These are phyloP conservation scores for Drosophila mauritiana DNA, from an alignment of 1,140 invertebrate genomes.

Conservation along the genomic window DNA sequence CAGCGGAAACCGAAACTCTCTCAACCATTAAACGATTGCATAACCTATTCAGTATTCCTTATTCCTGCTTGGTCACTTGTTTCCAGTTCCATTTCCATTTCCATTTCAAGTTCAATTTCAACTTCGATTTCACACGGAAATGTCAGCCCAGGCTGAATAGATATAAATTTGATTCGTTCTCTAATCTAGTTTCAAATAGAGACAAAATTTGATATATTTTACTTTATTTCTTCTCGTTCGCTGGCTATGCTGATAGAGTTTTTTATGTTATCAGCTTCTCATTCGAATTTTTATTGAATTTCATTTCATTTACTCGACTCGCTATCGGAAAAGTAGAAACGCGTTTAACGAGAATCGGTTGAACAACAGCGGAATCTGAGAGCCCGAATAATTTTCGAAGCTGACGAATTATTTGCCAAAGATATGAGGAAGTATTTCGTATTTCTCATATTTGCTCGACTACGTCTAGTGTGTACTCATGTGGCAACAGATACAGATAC, in stretches of 20 bases:
- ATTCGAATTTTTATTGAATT: slow-evolving; percentile 1
- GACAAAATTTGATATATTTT: background rate
- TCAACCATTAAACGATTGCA: slow-evolving; percentile 36
- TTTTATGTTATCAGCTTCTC: background rate
- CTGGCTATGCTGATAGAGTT: slow-evolving; percentile 1
- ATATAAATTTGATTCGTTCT: slow-evolving; percentile 25
- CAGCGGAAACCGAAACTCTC: slow-evolving; percentile 36
- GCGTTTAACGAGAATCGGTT: slow-evolving; percentile 22
- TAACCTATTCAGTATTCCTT: slow-evolving; percentile 24
- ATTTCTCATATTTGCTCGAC: slow-evolving; percentile 29
- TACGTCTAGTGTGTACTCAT: slow-evolving; percentile 8
- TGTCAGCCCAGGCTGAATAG: slow-evolving; percentile 19
- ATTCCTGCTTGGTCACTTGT: slow-evolving; percentile 15
- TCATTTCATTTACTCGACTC: background rate
- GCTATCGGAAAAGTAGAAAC: slow-evolving; percentile 28
- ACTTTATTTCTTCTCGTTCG: background rate
- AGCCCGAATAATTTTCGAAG: slow-evolving; percentile 21
- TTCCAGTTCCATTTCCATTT: slow-evolving; percentile 27
- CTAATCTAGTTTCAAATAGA: slow-evolving; percentile 17
- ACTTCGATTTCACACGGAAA: slow-evolving; percentile 23
- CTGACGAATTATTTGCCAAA: slow-evolving; percentile 49
- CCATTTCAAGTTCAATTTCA: slow-evolving; percentile 22
- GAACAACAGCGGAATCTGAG: slow-evolving; percentile 6
- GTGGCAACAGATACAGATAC: slow-evolving; percentile 22
- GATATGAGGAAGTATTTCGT: slow-evolving; percentile 55